Evolutionary conservation across 2,113 vertebrate species (phyloP), one percentile per base, ranked within the genome.

Genomic region (Austrofundulus limnaeus): DNA sequence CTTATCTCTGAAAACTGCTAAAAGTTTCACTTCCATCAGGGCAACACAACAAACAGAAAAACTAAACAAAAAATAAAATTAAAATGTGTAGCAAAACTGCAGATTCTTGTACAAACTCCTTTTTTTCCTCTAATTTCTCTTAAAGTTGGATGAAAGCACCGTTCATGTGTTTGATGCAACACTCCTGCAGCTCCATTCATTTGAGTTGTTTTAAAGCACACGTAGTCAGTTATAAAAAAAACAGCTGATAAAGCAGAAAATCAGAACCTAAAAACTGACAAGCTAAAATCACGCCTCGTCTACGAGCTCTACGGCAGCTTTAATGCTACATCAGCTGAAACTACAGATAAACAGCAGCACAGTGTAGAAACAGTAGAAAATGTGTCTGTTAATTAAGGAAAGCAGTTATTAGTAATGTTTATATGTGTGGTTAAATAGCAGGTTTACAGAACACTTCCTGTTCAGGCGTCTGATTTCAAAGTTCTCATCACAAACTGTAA

Each of bases 341-440:
- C 45, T 4, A 83, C 79, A 57, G 54, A 77, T 24, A 65, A 66
- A 85, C 77, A 85, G 63, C 81, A 84, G 66, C 59, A 82, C 66
- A 78, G 64, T 69, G 71, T 84, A 84, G 25, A 85, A 84, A 84
- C 66, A 77, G 81, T 85, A 87, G 65, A 87, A 88, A 87, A 89
- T 58, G 72, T 67, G 47, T 76, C 77, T 24, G 50, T 68, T 69
- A 66, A 55, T 54, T 62, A 51, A 39, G 61, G 74, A 66, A 86
- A 75, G 70, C 71, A 38, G 20, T 31, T 65, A 48, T 43, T 64
- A 75, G 62, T 88, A 70, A 66, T 73, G 73, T 77, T 67, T 61
- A 74, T 75, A 80, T 70, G 64, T 51, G 73, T 83, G 77, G 80
- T 86, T 89, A 89, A 72, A 79, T 78, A 78, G 41, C 17, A 66